Conservation (phyloP, 2,888 invertebrate species). For the Saturnia japonica region DNA sequence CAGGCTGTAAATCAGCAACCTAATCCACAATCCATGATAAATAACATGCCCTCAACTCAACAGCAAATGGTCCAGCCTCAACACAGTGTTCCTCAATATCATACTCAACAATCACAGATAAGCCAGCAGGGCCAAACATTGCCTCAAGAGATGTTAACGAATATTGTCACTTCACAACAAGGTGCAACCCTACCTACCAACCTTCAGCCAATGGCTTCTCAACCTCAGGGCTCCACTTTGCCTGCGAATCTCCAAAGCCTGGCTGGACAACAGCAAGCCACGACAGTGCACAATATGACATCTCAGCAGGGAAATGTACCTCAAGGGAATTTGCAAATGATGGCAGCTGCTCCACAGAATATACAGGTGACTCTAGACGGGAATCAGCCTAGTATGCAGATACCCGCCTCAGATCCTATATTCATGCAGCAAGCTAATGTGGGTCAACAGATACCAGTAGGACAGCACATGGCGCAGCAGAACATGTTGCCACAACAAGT, state of each 20-base stretch:
- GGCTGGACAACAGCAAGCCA: constrained; percentile 74
- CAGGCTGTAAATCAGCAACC: constrained; percentile 77
- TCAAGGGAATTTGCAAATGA: constrained; percentile 82
- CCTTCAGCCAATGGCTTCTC: constrained; percentile 72
- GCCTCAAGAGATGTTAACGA: constrained; percentile 76
- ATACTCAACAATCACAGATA: constrained; percentile 76
- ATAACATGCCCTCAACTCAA: constrained; percentile 71
- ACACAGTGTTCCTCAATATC: constrained; percentile 77
- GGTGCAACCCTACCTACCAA: constrained; percentile 74
- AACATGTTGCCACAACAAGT: constrained; percentile 74
- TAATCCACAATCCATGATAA: constrained; percentile 73
- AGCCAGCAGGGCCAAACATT: constrained; percentile 75
- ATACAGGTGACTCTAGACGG: constrained; percentile 81
- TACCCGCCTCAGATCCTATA: constrained; percentile 78
- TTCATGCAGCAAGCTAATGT: constrained; percentile 75
- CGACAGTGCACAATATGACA: constrained; percentile 67
- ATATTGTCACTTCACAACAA: constrained; percentile 76
- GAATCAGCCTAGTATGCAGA: constrained; percentile 81
- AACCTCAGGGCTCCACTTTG: constrained; percentile 83
- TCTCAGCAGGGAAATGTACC: constrained; percentile 81
- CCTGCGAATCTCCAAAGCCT: constrained; percentile 82
- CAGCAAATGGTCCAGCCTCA: constrained; percentile 77
- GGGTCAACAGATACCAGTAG: constrained; percentile 69
- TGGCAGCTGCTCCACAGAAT: constrained; percentile 77
- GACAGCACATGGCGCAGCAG: constrained; percentile 74